Conservation (phyloP, 2,113 vertebrate genomes). For the Climacteris rufus region DNA sequence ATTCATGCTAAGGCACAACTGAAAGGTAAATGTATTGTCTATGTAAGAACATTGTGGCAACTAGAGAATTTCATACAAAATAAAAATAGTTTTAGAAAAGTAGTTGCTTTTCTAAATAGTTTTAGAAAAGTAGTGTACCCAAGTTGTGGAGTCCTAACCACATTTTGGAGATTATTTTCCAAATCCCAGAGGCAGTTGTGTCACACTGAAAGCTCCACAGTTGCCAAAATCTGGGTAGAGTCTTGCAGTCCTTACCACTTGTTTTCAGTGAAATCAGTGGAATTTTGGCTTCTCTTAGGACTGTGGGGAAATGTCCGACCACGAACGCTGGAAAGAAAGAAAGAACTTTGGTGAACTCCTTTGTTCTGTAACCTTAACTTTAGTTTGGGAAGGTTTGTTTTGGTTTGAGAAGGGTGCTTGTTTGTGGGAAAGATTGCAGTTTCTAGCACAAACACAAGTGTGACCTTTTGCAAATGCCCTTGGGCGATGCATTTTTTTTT, state of each 20-base stretch:
- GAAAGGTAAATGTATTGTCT: not conserved
- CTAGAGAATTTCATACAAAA: not conserved
- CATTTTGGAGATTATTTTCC: not conserved
- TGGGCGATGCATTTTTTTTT: not conserved
- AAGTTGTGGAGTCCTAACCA: not conserved
- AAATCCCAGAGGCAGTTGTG: not conserved
- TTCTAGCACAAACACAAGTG: not conserved
- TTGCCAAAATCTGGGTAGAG: not conserved
- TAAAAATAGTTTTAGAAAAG: not conserved
- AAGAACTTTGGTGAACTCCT: not conserved
- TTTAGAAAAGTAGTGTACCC: not conserved
- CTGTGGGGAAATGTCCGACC: rapidly evolving
- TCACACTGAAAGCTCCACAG: not conserved
- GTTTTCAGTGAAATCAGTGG: not conserved
- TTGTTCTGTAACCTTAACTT: not conserved
- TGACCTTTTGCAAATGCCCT: not conserved
- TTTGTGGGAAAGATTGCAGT: not conserved
- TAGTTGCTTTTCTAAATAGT: not conserved
- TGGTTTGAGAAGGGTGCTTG: not conserved
- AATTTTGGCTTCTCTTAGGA: not conserved
- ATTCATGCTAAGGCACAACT: not conserved
- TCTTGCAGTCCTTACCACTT: not conserved
- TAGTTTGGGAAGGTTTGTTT: not conserved
- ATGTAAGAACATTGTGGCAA: not conserved
- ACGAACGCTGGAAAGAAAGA: not conserved